Percentiles rank a stretch among this genome's conserved stretches.
Conservation (phyloP, 2,113 vertebrate species). For the Eubucco bourcierii region DNA sequence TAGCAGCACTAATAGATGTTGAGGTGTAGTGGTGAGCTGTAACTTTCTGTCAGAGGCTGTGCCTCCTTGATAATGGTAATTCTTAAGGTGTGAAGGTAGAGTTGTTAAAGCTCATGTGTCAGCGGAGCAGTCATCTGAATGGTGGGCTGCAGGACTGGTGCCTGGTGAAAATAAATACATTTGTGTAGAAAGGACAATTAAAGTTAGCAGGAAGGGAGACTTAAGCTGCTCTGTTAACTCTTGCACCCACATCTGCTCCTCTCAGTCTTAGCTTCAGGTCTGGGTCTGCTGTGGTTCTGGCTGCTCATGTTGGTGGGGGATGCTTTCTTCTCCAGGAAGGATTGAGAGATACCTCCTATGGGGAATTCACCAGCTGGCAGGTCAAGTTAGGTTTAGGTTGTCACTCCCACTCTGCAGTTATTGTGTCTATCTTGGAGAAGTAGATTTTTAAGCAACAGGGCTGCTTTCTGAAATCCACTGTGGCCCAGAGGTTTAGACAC, state of each 20-base stretch:
- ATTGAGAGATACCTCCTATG: not conserved
- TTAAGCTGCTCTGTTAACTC: not conserved
- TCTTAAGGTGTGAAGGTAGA: not conserved
- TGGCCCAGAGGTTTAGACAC: not conserved
- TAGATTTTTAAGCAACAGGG: not conserved
- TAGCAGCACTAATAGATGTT: not conserved
- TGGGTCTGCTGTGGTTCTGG: not conserved
- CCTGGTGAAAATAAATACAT: not conserved
- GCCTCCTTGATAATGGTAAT: not conserved
- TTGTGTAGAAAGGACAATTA: not conserved
- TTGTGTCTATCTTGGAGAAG: conserved; percentile 2
- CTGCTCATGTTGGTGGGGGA: not conserved
- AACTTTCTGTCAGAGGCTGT: not conserved
- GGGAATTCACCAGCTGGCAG: conserved; percentile 14
- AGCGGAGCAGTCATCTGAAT: accelerated
- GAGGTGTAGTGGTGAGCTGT: not conserved
- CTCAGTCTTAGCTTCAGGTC: not conserved
- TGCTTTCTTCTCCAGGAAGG: not conserved
- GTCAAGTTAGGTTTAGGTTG: not conserved
- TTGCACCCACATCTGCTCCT: not conserved
- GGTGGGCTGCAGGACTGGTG: not conserved
- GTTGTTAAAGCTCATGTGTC: not conserved
- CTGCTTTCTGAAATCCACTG: conserved; percentile 15
- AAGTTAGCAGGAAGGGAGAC: not conserved
- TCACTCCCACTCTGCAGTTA: not conserved